These are phyloP conservation scores for Parnassius mnemosyne DNA, from an alignment of 2,888 invertebrate genomes.

Conservation along the genomic window DNA sequence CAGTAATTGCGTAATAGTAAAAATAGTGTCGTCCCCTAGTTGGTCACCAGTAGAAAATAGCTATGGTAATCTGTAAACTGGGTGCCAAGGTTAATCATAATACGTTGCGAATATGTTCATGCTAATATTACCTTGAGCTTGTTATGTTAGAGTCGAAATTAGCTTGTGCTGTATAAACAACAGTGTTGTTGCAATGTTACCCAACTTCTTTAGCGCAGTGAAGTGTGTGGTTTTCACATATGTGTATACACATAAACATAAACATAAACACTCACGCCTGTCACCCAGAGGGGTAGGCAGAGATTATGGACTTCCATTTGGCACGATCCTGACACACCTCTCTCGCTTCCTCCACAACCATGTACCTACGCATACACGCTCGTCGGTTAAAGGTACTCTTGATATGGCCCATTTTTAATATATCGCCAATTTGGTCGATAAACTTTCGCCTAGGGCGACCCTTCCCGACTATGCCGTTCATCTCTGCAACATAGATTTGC, in stretches of 20 bases:
- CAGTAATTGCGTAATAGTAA: slow-evolving; percentile 19
- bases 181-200: background rate
- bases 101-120: background rate
- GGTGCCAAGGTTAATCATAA: slow-evolving; percentile 17
- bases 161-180: background rate
- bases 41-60: slow-evolving; percentile 13
- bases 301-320: too few relatives aligned
- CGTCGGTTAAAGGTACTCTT: too few relatives aligned
- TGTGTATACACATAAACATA: background rate
- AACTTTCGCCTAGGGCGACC: too few relatives aligned
- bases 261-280: too few relatives aligned
- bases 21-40: slow-evolving; percentile 12
- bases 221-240: background rate
- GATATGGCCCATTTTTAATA: too few relatives aligned
- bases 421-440: too few relatives aligned
- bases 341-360: too few relatives aligned
- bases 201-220: background rate
- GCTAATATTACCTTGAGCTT: slow-evolving; percentile 3
- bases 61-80: slow-evolving; percentile 12
- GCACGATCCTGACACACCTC: too few relatives aligned
- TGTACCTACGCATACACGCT: too few relatives aligned
- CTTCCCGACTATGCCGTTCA: too few relatives aligned
- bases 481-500: too few relatives aligned
- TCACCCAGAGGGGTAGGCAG: too few relatives aligned
- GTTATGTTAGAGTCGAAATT: background rate